These are phyloP conservation scores for Chamaea fasciata DNA, from an alignment of 2,113 vertebrate genomes.

Conservation along the genomic window DNA sequence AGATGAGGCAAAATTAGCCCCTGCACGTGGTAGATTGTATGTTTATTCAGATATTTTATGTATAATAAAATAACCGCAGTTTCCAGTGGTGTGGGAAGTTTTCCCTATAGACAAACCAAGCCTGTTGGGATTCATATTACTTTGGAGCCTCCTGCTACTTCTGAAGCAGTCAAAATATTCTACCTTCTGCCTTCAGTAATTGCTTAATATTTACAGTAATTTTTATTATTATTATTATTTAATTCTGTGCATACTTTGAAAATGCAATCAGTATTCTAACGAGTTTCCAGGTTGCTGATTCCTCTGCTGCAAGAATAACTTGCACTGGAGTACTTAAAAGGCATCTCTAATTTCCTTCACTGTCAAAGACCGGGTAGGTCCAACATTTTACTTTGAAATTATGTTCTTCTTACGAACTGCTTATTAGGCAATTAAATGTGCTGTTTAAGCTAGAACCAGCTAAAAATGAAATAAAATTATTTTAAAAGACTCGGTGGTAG, in stretches of 20 bases:
- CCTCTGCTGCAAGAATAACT: not conserved
- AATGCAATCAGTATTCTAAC: not conserved
- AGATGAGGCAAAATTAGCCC: not conserved
- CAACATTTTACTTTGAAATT: slow-evolving; percentile 64
- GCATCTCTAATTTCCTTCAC: slow-evolving; percentile 41
- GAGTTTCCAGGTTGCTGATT: slow-evolving; percentile 17
- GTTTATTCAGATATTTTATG: not conserved
- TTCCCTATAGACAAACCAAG: not conserved
- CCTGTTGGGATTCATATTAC: not conserved
- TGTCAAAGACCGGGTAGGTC: slow-evolving; percentile 40
- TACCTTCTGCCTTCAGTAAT: not conserved
- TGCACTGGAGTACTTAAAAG: slow-evolving; percentile 34
- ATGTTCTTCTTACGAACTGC: slow-evolving; percentile 57
- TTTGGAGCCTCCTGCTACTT: not conserved
- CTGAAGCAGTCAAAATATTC: not conserved
- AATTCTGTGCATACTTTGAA: not conserved
- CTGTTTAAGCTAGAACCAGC: slow-evolving; percentile 48
- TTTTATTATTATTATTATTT: not conserved
- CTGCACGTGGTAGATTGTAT: not conserved
- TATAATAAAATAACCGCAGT: not conserved
- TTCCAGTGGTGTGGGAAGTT: not conserved
- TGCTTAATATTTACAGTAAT: not conserved
- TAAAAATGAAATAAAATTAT: slow-evolving; percentile 55
- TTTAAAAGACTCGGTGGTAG: slow-evolving; percentile 46
- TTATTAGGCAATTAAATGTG: slow-evolving; percentile 62